Percentiles rank a stretch among this genome's conserved stretches.
phyloP scores from a whole-genome alignment of 2,113 vertebrate genomes.

The Seriola aureovittata region DNA sequence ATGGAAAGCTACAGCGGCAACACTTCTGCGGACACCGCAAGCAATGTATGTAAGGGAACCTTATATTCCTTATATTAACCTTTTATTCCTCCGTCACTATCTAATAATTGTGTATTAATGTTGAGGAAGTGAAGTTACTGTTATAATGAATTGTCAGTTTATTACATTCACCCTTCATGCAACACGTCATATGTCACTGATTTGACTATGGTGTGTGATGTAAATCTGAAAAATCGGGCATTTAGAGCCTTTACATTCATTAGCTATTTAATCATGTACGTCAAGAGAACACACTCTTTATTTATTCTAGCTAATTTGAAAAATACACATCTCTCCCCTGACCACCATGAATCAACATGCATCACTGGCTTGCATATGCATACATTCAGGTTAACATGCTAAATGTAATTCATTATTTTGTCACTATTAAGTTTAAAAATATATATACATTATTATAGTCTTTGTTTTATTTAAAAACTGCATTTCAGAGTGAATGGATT shows the following conservation, averaged over 20 bases:
- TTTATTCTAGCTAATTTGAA: neutral
- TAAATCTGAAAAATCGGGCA: too few species aligned
- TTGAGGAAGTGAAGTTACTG: neutral
- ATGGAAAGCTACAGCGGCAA: conserved; percentile 87
- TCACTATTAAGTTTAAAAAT: too few species aligned
- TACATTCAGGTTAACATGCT: neutral
- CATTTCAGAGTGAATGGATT: too few species aligned
- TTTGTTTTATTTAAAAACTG: too few species aligned
- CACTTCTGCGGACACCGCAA: conserved; percentile 98
- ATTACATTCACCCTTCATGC: neutral
- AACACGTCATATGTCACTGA: too few species aligned
- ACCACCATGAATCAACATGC: neutral
- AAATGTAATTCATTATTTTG: neutral
- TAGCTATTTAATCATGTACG: neutral
- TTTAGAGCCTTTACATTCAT: neutral
- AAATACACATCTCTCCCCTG: neutral
- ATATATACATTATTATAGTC: too few species aligned
- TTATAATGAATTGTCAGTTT: neutral
- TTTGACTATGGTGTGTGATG: too few species aligned
- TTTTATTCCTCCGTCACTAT: neutral
- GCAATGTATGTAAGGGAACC: conserved; percentile 99
- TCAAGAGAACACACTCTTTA: neutral
- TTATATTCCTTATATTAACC: conserved; percentile 74
- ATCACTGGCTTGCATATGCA: neutral
- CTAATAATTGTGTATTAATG: neutral